Base-by-base conservation (phyloP, 2,113 vertebrate genomes). In the Mirza zaza region DNA sequence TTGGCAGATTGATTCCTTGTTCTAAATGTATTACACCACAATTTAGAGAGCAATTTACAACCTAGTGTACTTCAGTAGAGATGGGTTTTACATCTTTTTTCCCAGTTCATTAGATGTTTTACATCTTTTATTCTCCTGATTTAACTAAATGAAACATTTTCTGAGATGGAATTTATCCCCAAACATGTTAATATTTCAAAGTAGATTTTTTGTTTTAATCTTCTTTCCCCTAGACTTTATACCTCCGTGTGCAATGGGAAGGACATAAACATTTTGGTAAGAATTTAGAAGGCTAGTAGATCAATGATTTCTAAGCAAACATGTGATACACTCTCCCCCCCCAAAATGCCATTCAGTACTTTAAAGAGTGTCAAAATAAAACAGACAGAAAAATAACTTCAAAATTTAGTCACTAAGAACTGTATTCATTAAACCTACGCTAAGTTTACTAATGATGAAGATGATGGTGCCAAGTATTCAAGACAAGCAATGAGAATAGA, bases 131-230 rank as follows among this genome's bases (percentile, higher is more conserved):
- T 39, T 96, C 68, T 77, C 36, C 12, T 90, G 63, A 75, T 50
- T 95, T 94, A 57, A 81, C 71, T 71, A 71, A 91, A 94, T 55
- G 42, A 84, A 93, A 80, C 70, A 75, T 87, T 84, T 97, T 90
- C 76, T 95, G 65, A 85, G 61, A 76, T 50, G 27, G 32, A 52
- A 79, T 96, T 92, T 90, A 27, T 79, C 45, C 32, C 20, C 18
- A 61, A 67, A 94, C 3, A 25, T n/a, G 20, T 82, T 88, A 94
- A 68, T 93, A 91, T 48, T 65, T 87, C 48, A 79, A n/a, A 83
- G 15, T 79, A 50, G 9, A 10, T 32, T 86, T 76, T 81, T 70
- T 57, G 7, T 92, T 71, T 95, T 92, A 48, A 90, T 39, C 75
- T 39, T 29, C 32, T 39, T 34, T 6, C 27, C 17, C 8, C 18